Percentiles rank a stretch among this genome's conserved stretches.
Evolutionary conservation across 2,888 invertebrate genomes (phyloP).

Genomic region (Spodoptera exigua): DNA sequence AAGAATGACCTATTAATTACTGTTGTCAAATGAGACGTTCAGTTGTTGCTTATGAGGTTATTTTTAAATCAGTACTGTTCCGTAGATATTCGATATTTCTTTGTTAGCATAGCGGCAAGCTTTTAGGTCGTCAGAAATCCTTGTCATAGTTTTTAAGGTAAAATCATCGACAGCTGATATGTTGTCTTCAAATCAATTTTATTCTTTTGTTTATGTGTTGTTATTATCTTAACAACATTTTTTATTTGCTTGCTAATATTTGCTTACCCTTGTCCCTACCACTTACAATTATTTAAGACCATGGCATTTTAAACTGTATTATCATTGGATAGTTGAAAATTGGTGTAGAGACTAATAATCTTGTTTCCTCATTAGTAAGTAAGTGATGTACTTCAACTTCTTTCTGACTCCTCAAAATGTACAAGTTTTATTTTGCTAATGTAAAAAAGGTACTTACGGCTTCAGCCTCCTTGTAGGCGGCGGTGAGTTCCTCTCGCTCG

Average conservation of each 20-base stretch:
- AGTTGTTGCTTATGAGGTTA: conserved; percentile 36
- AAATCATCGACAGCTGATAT: too few species aligned
- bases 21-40: conserved; percentile 44
- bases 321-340: too few species aligned
- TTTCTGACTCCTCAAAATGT: neutral
- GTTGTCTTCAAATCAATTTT: too few species aligned
- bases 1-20: conserved; percentile 56
- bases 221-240: neutral
- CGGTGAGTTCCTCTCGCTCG: conserved; percentile 99
- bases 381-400: too few species aligned
- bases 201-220: neutral
- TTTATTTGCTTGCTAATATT: neutral
- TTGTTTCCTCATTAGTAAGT: too few species aligned
- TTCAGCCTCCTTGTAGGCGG: conserved; percentile 99
- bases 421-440: neutral
- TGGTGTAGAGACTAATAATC: too few species aligned
- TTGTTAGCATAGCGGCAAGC: conserved; percentile 1
- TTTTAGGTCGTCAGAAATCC: neutral
- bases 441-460: conserved; percentile 91
- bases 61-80: conserved; percentile 25
- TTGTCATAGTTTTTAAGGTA: too few species aligned
- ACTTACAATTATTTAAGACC: too few species aligned
- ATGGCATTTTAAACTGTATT: too few species aligned
- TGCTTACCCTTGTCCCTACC: too few species aligned
- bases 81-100: conserved; percentile 26